These are phyloP conservation scores for Sitodiplosis mosellana DNA, from an alignment of 1,140 invertebrate species.

Conservation along the genomic window DNA sequence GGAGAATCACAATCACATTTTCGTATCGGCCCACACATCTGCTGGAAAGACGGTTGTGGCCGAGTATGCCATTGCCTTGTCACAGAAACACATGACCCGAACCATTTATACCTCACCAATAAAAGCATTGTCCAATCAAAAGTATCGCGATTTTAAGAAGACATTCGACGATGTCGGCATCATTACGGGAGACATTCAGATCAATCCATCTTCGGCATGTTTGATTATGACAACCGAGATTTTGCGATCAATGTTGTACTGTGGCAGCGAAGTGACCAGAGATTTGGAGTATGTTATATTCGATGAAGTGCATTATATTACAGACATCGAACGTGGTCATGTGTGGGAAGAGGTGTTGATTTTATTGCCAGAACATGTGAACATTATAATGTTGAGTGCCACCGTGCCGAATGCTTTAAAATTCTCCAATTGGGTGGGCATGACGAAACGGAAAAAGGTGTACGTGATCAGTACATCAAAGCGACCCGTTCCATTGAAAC, in stretches of 20 bases:
- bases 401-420: conserved; percentile 95
- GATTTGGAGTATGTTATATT: conserved; percentile 99
- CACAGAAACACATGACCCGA: conserved; percentile 81
- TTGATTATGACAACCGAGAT: conserved; percentile 99
- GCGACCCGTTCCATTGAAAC: conserved; percentile 86
- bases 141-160: conserved; percentile 91
- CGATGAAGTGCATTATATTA: conserved; percentile 99
- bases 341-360: conserved; percentile 99
- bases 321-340: conserved; percentile 92
- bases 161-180: conserved; percentile 86
- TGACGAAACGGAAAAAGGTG: conserved; percentile 80
- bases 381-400: conserved; percentile 92
- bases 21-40: conserved; percentile 97
- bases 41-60: conserved; percentile 99
- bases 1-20: conserved; percentile 87
- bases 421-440: conserved; percentile 95
- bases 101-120: conserved; percentile 98
- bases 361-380: conserved; percentile 81
- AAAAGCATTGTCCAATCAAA: conserved; percentile 98
- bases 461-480: conserved; percentile 89
- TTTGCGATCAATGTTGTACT: conserved; percentile 90
- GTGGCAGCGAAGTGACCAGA: conserved; percentile 81
- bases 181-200: conserved; percentile 91
- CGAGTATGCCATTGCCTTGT: conserved; percentile 93
- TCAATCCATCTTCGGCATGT: conserved; percentile 82